These are phyloP conservation scores for Rhinogobio ventralis DNA, from an alignment of 2,797 vertebrate species.

Conservation along the genomic window DNA sequence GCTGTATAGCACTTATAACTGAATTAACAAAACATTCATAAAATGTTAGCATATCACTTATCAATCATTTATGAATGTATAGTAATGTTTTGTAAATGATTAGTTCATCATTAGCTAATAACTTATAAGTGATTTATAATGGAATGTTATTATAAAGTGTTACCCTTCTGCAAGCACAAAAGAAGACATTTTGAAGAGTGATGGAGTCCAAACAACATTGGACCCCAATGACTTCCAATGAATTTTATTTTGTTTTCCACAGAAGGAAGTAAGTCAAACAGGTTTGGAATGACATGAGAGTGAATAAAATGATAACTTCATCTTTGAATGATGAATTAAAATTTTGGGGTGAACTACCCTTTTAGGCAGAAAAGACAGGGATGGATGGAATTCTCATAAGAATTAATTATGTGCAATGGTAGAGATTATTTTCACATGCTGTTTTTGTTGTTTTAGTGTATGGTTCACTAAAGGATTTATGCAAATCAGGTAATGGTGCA, in stretches of 20 bases:
- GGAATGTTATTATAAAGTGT: no score
- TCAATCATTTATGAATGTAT: no score
- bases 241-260: not conserved
- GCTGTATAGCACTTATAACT: no score
- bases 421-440: not conserved
- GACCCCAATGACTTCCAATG: not conserved
- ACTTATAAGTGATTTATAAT: no score
- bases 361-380: not conserved
- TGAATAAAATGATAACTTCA: not conserved
- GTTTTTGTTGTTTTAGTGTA: not conserved
- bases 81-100: no score
- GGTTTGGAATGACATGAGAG: not conserved
- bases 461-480: not conserved
- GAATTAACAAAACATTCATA: no score
- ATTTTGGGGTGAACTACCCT: not conserved
- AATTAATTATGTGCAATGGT: not conserved
- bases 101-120: no score
- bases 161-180: not conserved
- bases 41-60: no score
- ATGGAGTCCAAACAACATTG: not conserved
- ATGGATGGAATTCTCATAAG: not conserved
- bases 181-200: not conserved
- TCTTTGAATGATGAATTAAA: not conserved
- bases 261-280: not conserved
- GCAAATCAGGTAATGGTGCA: not conserved